Conservation (phyloP, 1,140 invertebrate species). For the Papilio xuthus region DNA sequence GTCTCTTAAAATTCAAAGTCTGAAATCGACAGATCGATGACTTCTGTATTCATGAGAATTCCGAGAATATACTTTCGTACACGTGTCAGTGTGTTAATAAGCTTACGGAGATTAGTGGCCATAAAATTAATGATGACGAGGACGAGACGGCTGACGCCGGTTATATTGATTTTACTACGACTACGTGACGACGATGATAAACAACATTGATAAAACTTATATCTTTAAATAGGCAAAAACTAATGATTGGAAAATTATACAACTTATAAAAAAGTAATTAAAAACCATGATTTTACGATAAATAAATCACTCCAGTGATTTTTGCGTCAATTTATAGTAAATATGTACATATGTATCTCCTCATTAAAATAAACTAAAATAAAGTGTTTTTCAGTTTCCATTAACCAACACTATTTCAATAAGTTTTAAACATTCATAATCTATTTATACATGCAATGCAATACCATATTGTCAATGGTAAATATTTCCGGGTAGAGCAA, state of each 20-base stretch:
- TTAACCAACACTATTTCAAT: background rate
- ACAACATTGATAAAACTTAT: background rate
- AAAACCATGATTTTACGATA: background rate
- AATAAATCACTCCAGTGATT: background rate
- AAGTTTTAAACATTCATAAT: background rate
- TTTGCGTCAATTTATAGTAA: background rate
- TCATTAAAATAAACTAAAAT: background rate
- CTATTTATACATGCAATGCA: background rate
- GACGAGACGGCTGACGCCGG: background rate
- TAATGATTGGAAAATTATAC: background rate
- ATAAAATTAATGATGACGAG: conserved; percentile 28
- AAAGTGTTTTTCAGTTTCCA: background rate
- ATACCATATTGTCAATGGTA: background rate
- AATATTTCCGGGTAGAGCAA: conserved; percentile 11
- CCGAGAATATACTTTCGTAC: conserved; percentile 40
- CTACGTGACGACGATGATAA: background rate
- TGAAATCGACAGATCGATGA: conserved; percentile 49
- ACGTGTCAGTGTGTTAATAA: conserved; percentile 38
- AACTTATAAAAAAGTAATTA: background rate
- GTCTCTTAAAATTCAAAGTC: background rate
- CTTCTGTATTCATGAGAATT: conserved; percentile 45
- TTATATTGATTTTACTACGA: conserved; percentile 33
- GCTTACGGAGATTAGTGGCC: conserved; percentile 34
- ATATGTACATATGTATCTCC: background rate
- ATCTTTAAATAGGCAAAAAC: background rate